Base-by-base conservation (phyloP, 2,888 invertebrate species). In the Apodemia mormo region DNA sequence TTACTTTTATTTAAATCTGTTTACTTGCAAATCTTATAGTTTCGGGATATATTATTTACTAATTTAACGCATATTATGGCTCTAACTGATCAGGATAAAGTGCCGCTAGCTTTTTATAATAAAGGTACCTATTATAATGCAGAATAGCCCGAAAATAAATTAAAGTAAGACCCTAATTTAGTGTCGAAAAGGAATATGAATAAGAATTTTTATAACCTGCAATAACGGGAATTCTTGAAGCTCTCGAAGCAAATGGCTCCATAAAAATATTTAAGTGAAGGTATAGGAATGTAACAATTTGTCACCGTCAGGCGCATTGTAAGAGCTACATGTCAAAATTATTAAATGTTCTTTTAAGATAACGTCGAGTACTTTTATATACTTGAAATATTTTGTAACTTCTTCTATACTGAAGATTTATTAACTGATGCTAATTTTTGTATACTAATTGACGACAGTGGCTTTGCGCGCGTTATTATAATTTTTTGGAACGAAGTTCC, bases 181-280 rank as follows among this genome's bases (percentile, higher is more conserved):
- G 61, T 61, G 61, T 14, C 61, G 33, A 61, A 58, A 61, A 61
- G 61, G 33, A 61, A 61, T 61, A 61, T 33, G 61, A 33, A 61
- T 61, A 61, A 61, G 33, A 61, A 61, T 61, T 61, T 52, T 61
- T 61, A 61, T 14, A 33, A 61, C 61, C 33, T 61, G 61, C 33
- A 61, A 37, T 61, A 61, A 61, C 33, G 33, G 33, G n/a, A 61
- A 61, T 61, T 61, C 52, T 61, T 61, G 61, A 61, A 61, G 61
- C 61, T 30, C 61, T 61, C 33, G 33, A 61, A 33, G 33, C 37
- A 61, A 61, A 61, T 61, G 61, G 61, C 61, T 61, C 61, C 61
- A 61, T 61, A 61, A 61, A 61, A 61, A 61, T 61, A 61, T 61
- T 61, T 61, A 61, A 61, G 37, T 37, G 61, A 61, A 61, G 61